Evolutionary conservation across 2,113 vertebrate species (phyloP).

Genomic region (Melanerpes formicivorus): DNA sequence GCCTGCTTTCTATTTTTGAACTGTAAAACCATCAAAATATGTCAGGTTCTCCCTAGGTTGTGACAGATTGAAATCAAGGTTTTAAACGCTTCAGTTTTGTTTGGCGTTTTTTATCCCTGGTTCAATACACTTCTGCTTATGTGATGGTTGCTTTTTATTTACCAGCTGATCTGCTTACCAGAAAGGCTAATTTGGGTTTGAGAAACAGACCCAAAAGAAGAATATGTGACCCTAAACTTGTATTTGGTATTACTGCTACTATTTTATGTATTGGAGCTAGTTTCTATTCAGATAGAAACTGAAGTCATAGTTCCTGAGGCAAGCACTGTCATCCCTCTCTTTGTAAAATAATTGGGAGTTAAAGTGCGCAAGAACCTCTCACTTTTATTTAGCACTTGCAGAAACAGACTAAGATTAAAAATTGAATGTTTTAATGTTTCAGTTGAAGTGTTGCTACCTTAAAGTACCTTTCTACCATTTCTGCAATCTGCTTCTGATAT

Average conservation of each 20-base stretch:
- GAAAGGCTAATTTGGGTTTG: not conserved
- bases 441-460: not conserved
- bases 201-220: not conserved
- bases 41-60: not conserved
- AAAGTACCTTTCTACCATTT: not conserved
- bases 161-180: not conserved
- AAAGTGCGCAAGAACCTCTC: not conserved
- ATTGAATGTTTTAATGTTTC: not conserved
- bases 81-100: not conserved
- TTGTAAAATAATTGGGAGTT: not conserved
- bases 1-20: not conserved
- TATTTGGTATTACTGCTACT: not conserved
- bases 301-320: not conserved
- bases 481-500: not conserved
- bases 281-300: not conserved
- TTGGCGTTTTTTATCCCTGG: not conserved
- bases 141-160: not conserved
- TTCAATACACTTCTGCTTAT: not conserved
- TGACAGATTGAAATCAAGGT: not conserved
- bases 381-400: not conserved
- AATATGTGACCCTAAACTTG: not conserved
- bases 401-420: not conserved
- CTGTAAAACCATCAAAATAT: not conserved
- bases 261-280: not conserved
- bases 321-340: not conserved